These are phyloP conservation scores for Philypnodon macrostomus DNA, from an alignment of 2,797 vertebrate genomes.

Conservation along the genomic window DNA sequence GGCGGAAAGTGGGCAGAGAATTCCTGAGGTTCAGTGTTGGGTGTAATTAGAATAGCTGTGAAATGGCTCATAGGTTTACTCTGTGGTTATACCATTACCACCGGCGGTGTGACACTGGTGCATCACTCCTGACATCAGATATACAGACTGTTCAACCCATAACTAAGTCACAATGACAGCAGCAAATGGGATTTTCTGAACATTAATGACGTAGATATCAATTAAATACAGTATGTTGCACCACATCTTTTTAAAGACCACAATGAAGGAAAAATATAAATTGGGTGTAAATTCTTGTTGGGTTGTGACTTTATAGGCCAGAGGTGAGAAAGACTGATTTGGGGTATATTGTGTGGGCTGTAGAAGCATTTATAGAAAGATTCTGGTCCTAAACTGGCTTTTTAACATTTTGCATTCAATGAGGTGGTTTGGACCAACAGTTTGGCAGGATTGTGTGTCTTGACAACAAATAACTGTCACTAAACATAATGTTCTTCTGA, in stretches of 20 bases:
- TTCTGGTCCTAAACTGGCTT: conserved; percentile 1
- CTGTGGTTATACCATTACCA: conserved; percentile 41
- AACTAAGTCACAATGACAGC: conserved; percentile 41
- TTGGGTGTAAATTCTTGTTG: conserved; percentile 43
- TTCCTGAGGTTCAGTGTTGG: too few relatives aligned
- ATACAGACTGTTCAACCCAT: conserved; percentile 29
- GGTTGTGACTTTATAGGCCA: conserved; percentile 29
- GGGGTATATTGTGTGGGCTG: conserved; percentile 27
- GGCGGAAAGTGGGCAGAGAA: conserved; percentile 46
- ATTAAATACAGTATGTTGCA: conserved; percentile 24
- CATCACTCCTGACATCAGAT: conserved; percentile 45
- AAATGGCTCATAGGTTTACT: conserved; percentile 48
- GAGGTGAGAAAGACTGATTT: conserved; percentile 20
- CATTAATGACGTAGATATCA: conserved; percentile 2
- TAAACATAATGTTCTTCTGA: too few relatives aligned
- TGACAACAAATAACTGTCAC: too few relatives aligned
- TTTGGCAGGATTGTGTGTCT: too few relatives aligned
- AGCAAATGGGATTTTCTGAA: conserved; percentile 28
- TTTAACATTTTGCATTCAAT: neutral
- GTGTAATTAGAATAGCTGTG: conserved; percentile 59
- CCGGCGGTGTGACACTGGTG: too few relatives aligned
- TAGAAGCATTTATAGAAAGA: conserved; percentile 32
- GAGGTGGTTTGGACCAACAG: neutral
- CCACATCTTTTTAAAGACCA: conserved; percentile 19
- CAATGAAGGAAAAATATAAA: conserved; percentile 19